Conservation (phyloP, 1,140 invertebrate species). For the Macrostomum lignano region DNA sequence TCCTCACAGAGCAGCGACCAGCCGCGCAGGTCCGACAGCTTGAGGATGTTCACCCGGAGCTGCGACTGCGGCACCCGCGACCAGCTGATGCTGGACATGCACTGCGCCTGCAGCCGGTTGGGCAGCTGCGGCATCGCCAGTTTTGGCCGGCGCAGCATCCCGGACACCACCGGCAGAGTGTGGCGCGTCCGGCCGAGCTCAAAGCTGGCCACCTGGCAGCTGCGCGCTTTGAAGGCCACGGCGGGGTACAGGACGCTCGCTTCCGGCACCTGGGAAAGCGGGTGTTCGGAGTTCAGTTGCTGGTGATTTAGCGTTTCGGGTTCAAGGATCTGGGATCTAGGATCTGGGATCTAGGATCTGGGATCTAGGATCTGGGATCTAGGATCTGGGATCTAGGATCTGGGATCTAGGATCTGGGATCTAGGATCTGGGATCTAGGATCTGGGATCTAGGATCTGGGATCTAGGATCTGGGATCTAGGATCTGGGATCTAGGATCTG, state of each 20-base stretch:
- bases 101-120: constrained; percentile 4
- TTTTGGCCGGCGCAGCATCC: constrained; percentile 4
- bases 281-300: no score
- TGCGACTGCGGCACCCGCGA: constrained; percentile 74
- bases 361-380: no score
- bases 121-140: neutral
- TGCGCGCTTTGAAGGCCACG: constrained; percentile 91
- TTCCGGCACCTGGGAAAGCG: constrained; percentile 48
- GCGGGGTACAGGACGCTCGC: constrained; percentile 89
- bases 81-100: constrained; percentile 55
- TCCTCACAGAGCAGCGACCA: constrained; percentile 97
- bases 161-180: neutral
- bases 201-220: constrained; percentile 85
- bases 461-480: no score
- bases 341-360: no score
- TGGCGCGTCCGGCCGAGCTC: constrained; percentile 47
- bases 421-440: no score
- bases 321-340: no score
- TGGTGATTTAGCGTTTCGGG: no score
- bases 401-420: no score
- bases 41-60: constrained; percentile 69
- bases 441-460: no score
- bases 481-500: no score
- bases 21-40: constrained; percentile 75
- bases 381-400: no score